phyloP scores from a whole-genome alignment of 2,113 vertebrate genomes.

The Thunnus thynnus region DNA sequence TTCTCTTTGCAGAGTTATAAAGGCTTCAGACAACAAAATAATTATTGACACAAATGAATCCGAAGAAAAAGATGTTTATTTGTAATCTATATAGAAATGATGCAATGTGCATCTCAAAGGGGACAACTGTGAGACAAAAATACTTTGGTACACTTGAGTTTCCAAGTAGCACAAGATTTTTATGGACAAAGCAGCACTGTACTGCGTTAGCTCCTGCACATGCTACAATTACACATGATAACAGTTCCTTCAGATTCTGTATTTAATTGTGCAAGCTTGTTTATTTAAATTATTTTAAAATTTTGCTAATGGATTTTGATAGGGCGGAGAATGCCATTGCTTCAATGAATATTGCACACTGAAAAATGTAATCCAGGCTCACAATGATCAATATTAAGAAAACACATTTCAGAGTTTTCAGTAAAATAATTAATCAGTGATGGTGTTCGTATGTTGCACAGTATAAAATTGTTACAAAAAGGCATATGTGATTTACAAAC shows the following conservation, averaged over 20 bases:
- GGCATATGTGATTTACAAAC: constrained; percentile 84
- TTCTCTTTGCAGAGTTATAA: background rate
- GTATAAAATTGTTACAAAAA: constrained; percentile 85
- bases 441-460: constrained; percentile 69
- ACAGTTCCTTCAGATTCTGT: constrained; percentile 19
- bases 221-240: constrained; percentile 17
- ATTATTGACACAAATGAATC: constrained; percentile 12
- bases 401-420: constrained; percentile 67
- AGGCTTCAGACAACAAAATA: constrained; percentile 10
- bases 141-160: constrained; percentile 83
- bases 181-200: constrained; percentile 56
- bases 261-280: constrained; percentile 18
- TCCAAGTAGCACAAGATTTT: constrained; percentile 50
- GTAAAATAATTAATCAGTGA: constrained; percentile 58
- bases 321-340: constrained; percentile 47
- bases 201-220: constrained; percentile 45
- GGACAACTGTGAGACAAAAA: constrained; percentile 79
- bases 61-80: constrained; percentile 81
- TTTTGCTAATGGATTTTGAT: constrained; percentile 38
- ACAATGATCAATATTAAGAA: constrained; percentile 62
- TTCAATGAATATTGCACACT: constrained; percentile 73
- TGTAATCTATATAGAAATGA: constrained; percentile 76
- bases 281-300: constrained; percentile 29
- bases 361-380: constrained; percentile 65
- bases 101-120: constrained; percentile 81